Conservation (phyloP, 2,888 invertebrate species). For the Heliconius ismenius region DNA sequence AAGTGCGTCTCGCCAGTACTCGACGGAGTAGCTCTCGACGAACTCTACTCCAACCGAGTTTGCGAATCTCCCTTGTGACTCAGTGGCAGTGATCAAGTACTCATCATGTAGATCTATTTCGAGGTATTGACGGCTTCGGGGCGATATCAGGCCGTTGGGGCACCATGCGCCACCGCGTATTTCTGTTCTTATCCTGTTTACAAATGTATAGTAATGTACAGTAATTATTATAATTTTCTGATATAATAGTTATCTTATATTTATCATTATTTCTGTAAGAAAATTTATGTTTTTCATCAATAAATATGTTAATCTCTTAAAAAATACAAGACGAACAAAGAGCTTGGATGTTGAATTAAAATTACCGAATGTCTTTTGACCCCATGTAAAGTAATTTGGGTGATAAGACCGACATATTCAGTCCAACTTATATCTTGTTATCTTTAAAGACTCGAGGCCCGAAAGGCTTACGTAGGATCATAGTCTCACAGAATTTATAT, state of each 20-base stretch:
- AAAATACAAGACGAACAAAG: conserved; percentile 61
- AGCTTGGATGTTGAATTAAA: conserved; percentile 72
- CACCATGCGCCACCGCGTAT: conserved; percentile 96
- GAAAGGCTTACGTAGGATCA: conserved; percentile 74
- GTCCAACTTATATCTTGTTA: conserved; percentile 72
- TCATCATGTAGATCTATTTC: conserved; percentile 89
- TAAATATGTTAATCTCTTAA: conserved; percentile 58
- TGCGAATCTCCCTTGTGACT: conserved; percentile 95
- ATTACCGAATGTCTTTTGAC: conserved; percentile 70
- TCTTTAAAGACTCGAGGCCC: conserved; percentile 65
- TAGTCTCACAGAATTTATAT: conserved; percentile 70
- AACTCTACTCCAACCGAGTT: conserved; percentile 95
- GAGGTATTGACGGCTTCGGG: conserved; percentile 89
- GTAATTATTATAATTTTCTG: neutral
- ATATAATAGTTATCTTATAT: neutral
- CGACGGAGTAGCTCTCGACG: conserved; percentile 90
- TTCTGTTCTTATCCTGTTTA: conserved; percentile 89
- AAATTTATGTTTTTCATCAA: too few species aligned
- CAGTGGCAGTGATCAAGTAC: conserved; percentile 91
- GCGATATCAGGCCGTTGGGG: conserved; percentile 89
- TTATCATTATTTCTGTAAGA: too few species aligned
- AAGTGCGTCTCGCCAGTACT: conserved; percentile 88
- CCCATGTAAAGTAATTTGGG: conserved; percentile 66
- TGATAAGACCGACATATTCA: conserved; percentile 65
- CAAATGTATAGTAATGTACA: neutral